These are phyloP conservation scores for Stenoptilia bipunctidactyla DNA, from an alignment of 2,888 invertebrate species.

Conservation along the genomic window DNA sequence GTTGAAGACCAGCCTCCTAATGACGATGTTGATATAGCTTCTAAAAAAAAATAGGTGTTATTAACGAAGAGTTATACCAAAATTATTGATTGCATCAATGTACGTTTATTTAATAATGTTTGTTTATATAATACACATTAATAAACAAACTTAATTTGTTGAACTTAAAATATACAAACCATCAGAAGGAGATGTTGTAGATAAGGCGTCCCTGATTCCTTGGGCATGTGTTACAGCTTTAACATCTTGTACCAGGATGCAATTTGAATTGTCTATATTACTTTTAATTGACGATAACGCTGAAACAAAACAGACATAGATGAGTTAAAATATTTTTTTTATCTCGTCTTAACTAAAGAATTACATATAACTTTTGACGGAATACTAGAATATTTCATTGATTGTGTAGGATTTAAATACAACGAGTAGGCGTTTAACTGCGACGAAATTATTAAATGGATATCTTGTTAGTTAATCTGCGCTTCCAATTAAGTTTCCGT, in stretches of 20 bases:
- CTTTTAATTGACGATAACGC: conserved; percentile 92
- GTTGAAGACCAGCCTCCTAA: conserved; percentile 64
- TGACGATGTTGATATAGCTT: conserved; percentile 74
- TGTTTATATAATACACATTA: conserved; percentile 6
- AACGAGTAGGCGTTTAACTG: conserved; percentile 12
- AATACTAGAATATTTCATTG: neutral
- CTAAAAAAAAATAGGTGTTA: conserved; percentile 66
- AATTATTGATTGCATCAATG: no score
- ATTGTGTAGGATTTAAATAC: no score
- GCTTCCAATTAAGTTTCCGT: conserved; percentile 47
- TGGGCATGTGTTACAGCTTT: conserved; percentile 91
- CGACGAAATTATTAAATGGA: conserved; percentile 25
- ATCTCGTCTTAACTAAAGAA: conserved; percentile 3
- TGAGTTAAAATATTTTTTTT: conserved; percentile 7
- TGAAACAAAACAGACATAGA: conserved; percentile 73
- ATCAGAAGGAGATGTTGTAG: conserved; percentile 61
- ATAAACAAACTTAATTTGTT: neutral
- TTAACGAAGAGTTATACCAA: no score
- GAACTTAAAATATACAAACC: conserved; percentile 27
- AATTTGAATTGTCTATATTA: conserved; percentile 89
- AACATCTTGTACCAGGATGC: conserved; percentile 90
- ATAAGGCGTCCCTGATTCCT: conserved; percentile 80
- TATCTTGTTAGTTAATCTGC: conserved; percentile 34
- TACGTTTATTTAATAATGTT: neutral
- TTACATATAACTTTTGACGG: no score